phyloP scores from a whole-genome alignment of 2,888 invertebrate species.

The Pasiphila rectangulata region DNA sequence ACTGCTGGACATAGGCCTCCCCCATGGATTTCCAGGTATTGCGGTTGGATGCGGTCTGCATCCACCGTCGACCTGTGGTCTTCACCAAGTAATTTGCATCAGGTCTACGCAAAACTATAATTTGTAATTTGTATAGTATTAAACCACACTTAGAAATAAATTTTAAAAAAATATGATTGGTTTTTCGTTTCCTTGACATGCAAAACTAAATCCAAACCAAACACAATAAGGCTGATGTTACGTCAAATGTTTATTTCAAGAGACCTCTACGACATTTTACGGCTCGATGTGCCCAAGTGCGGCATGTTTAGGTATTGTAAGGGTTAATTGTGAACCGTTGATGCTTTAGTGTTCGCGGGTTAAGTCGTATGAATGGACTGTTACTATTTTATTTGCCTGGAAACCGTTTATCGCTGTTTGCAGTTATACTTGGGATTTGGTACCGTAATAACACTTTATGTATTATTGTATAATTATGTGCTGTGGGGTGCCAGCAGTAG shows the following conservation, averaged over 20 bases:
- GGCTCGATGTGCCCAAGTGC: constrained; percentile 15
- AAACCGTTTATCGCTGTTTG: constrained; percentile 14
- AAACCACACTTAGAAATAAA: no score
- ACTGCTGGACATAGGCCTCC: no score
- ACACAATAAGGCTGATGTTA: neutral
- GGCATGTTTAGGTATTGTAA: constrained; percentile 10
- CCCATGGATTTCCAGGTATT: no score
- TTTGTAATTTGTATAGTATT: no score
- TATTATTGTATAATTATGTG: no score
- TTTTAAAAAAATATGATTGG: no score
- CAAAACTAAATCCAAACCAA: neutral
- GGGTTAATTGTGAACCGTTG: constrained; percentile 22
- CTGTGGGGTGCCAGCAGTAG: no score
- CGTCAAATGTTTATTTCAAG: neutral
- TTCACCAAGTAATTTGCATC: no score
- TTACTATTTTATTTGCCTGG: constrained; percentile 15
- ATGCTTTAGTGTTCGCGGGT: constrained; percentile 11
- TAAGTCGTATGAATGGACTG: constrained; percentile 17
- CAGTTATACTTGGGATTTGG: neutral
- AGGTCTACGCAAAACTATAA: no score
- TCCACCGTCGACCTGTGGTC: no score
- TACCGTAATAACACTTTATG: neutral
- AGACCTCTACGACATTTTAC: constrained; percentile 5
- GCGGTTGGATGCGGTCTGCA: no score
- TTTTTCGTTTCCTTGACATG: no score